A percentile compares a stretch with the other conserved stretches of the same genome.
Conservation (phyloP, 2,888 invertebrate species). For the Sinohyriopsis cumingii region DNA sequence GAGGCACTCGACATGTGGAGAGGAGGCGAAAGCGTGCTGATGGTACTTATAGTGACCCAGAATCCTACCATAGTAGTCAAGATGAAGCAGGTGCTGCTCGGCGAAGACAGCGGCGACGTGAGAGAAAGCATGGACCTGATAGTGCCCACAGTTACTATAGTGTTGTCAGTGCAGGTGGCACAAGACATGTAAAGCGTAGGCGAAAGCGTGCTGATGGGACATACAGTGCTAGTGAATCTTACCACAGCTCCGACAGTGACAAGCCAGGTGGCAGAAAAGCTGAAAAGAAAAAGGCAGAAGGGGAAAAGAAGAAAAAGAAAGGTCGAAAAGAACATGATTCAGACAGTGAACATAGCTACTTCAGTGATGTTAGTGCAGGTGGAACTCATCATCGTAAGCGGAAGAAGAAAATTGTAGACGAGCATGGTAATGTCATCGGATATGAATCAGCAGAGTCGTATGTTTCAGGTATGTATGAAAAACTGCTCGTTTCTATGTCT, state of each 20-base stretch:
- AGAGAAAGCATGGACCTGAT: constrained; percentile 63
- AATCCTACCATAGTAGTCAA: constrained; percentile 67
- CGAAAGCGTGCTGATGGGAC: constrained; percentile 65
- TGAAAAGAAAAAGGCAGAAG: constrained; percentile 48
- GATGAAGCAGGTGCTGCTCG: constrained; percentile 65
- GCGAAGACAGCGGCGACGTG: constrained; percentile 62
- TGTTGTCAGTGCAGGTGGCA: constrained; percentile 68
- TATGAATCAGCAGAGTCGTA: constrained; percentile 57
- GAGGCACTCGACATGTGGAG: constrained; percentile 66
- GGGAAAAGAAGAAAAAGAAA: constrained; percentile 47
- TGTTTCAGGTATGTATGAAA: constrained; percentile 21
- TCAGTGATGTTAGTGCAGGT: constrained; percentile 66
- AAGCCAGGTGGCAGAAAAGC: constrained; percentile 53
- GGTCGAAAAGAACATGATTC: constrained; percentile 58
- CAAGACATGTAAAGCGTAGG: constrained; percentile 62
- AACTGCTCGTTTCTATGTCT: neutral
- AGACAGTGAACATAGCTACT: constrained; percentile 68
- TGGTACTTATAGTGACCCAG: constrained; percentile 64
- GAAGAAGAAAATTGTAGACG: constrained; percentile 63
- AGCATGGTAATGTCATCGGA: constrained; percentile 66
- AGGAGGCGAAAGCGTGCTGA: constrained; percentile 62
- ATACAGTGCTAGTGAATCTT: constrained; percentile 66
- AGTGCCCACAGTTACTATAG: constrained; percentile 70
- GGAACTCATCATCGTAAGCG: constrained; percentile 59
- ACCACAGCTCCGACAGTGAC: constrained; percentile 64